Evolutionary conservation across 2,888 invertebrate genomes (phyloP), one percentile per base, ranked within the genome.

Genomic region (Scelioninae gen. 1): DNA sequence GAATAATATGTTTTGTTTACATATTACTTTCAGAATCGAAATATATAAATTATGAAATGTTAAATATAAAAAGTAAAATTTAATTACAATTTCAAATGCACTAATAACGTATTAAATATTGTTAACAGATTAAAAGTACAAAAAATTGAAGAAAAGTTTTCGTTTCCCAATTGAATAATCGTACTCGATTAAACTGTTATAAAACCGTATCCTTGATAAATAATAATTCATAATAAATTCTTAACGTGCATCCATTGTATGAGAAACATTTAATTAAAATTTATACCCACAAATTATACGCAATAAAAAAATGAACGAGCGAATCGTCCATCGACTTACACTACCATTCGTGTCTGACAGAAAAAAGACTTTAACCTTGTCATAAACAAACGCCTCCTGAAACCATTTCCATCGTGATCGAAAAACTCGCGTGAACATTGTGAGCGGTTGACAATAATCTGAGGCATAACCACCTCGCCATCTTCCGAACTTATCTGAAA

Each of bases 401-500:
- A 53, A 62, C 10, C 38, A 13, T 72, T 40, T 47, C 55, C 31
- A 55, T 32, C 32, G 55, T 10, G 31, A 32, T 62, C 6, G 69
- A 47, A 49, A 60, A 71, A 23, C 10, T 11, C 32, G 34, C 32
- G 34, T 32, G 9, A 13, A 75, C 65, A 65, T 56, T 72, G 72
- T 72, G 32, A 6, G 47, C 38, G 16, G 47, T 34, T 45, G 45
- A 34, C 51, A 56, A 75, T 65, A 65, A 65, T 65, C 65, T 47
- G 10, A 0, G 5, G 15, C 47, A 47, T 75, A 65, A 65, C 65
- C 55, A 31, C 49, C 47, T 38, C 47, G 31, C 75, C 56, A 65
- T 51, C 13, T n/a, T 9, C 6, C 31, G 49, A 13, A 43, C 68
- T 76, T 68, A 76, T 76, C 68, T 69, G 31, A 77, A 69, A 69